Conservation (phyloP, 2,113 vertebrate genomes). For the Acanthisitta chloris region DNA sequence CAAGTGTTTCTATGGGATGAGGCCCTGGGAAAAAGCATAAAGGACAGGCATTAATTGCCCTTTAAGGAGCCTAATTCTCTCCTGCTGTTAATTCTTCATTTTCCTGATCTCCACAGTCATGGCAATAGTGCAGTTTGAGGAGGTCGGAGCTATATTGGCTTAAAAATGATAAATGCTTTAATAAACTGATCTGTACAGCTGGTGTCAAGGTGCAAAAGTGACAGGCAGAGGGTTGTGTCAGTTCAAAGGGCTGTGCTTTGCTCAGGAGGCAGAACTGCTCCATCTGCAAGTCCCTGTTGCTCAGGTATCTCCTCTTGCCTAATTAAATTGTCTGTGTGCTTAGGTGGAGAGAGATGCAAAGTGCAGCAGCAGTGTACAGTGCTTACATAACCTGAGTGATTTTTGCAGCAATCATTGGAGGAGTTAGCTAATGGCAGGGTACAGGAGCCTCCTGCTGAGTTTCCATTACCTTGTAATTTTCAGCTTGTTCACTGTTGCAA, state of each 20-base stretch:
- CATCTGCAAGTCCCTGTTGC: neutral
- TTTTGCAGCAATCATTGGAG: slow-evolving; percentile 67
- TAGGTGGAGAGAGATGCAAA: slow-evolving; percentile 42
- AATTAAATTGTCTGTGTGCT: slow-evolving; percentile 49
- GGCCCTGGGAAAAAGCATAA: neutral
- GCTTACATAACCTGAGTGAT: slow-evolving; percentile 51
- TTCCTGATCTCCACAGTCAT: neutral
- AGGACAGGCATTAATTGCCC: neutral
- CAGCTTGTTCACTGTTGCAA: slow-evolving; percentile 79
- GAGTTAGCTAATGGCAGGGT: slow-evolving; percentile 78
- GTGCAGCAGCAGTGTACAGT: slow-evolving; percentile 4
- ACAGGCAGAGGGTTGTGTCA: neutral
- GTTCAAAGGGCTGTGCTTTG: neutral
- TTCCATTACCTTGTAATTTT: slow-evolving; percentile 85
- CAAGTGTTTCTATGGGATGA: neutral
- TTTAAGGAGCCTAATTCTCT: neutral
- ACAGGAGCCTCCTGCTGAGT: slow-evolving; percentile 70
- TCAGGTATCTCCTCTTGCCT: slow-evolving; percentile 18
- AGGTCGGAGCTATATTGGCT: neutral
- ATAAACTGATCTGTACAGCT: neutral
- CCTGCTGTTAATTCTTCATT: slow-evolving; percentile 9
- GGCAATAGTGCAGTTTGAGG: neutral
- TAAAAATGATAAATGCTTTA: neutral
- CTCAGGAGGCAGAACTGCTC: neutral
- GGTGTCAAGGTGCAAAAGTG: neutral